A percentile compares a stretch with the other conserved stretches of the same genome.
These are phyloP conservation scores for Brachionus rotundiformis DNA, from an alignment of 1,140 invertebrate species.

Conservation along the genomic window DNA sequence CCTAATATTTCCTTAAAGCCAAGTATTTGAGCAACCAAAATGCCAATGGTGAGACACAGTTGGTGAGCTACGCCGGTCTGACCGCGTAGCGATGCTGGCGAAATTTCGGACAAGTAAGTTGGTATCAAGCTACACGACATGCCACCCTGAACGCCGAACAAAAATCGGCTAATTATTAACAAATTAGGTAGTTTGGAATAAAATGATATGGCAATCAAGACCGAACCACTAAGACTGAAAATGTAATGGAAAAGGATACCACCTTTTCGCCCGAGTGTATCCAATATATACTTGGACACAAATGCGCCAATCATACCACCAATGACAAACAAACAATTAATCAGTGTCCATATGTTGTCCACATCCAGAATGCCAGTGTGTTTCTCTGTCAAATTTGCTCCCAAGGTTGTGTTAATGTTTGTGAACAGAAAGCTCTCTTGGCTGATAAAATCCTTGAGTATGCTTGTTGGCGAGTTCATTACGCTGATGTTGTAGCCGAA, in stretches of 20 bases:
- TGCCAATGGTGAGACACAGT: conserved; percentile 84
- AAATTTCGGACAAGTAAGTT: conserved; percentile 97
- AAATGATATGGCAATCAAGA: conserved; percentile 81
- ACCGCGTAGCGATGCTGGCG: conserved; percentile 85
- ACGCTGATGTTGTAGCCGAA: conserved; percentile 47
- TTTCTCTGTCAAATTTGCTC: not conserved
- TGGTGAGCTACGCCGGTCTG: conserved; percentile 80
- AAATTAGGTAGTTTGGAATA: conserved; percentile 53
- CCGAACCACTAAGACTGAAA: conserved; percentile 91
- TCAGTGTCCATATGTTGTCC: conserved; percentile 15
- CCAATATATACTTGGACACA: conserved; percentile 74
- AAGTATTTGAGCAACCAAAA: conserved; percentile 81
- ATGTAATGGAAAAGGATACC: conserved; percentile 73
- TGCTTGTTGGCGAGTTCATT: conserved; percentile 14
- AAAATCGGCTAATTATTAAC: conserved; percentile 39
- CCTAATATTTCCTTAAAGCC: conserved; percentile 89
- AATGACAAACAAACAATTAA: conserved; percentile 40
- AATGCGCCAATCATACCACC: conserved; percentile 69
- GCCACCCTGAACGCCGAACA: conserved; percentile 71
- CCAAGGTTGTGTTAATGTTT: not conserved
- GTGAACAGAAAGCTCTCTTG: not conserved
- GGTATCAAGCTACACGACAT: conserved; percentile 80
- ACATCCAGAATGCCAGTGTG: not conserved
- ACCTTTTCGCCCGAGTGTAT: conserved; percentile 76
- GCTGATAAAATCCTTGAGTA: conserved; percentile 20